Evolutionary conservation across 2,797 vertebrate genomes (phyloP), one percentile per base, ranked within the genome.

Genomic region (Girardinus metallicus): DNA sequence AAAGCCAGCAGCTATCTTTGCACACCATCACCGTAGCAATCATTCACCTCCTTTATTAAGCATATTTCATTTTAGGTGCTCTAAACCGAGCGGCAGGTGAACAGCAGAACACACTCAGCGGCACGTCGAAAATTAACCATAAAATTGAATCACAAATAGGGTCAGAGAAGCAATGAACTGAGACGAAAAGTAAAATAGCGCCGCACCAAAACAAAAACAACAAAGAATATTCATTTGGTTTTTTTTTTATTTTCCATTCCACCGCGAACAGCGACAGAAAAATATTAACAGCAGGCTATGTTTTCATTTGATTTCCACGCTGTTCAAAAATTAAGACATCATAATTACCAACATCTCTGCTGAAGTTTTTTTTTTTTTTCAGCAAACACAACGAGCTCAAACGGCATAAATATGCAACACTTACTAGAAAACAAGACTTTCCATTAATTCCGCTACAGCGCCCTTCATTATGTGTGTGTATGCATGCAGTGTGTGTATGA

Each of bases 1-100:
- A 21, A 16, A 47, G 43, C 8, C 46, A 10, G 43, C 26, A 16
- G 26, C 26, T 72, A 31, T 34, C 47, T 73, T 36, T 34, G 34
- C 31, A 78, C 44, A 57, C 51, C 62, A 79, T 74, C 66, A 70
- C 46, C 64, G 29, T 72, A 39, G 31, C 31, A 51, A 23, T 51
- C 29, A 74, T 74, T 4, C 4, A 16, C 31, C 31, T n/a, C 6
- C 11, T 21, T 34, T 71, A 55, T 18, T 43, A 16, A 53, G 51
- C 23, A 70, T 26, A 36, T 70, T 26, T 70, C 4, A 49, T 47
- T 77, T 31, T 77, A 53, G n/a, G 49, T 41, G 21, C 10, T 12
- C 5, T 49, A 49, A 49, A 49, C 18, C 47, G 7, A 49, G 47
- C 47, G 7, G 47, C 64, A 55, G 53, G 9, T 55, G 4, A 11